These are phyloP conservation scores for Cyclargus thomasi DNA, from an alignment of 1,140 invertebrate species.

Conservation along the genomic window DNA sequence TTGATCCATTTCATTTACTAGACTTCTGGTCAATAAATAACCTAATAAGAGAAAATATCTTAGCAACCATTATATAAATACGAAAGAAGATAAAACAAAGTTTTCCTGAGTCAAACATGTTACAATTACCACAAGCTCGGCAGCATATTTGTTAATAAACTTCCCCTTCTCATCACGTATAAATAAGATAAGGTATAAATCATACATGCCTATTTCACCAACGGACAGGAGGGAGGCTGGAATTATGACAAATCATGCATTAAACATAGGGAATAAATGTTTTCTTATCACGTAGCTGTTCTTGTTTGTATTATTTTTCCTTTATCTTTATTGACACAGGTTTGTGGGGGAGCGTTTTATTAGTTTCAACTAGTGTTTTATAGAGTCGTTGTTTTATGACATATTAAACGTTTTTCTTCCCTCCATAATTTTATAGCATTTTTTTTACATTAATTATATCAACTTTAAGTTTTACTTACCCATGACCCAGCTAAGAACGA, in stretches of 20 bases:
- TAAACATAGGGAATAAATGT: constrained; percentile 75
- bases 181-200: constrained; percentile 70
- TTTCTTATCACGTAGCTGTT: constrained; percentile 75
- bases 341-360: constrained; percentile 63
- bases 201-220: constrained; percentile 65
- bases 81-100: background rate
- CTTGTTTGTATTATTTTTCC: constrained; percentile 73
- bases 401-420: background rate
- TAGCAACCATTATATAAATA: too few relatives aligned
- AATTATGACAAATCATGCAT: constrained; percentile 75
- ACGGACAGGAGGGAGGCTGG: constrained; percentile 58
- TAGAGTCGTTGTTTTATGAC: background rate
- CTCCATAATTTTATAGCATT: too few relatives aligned
- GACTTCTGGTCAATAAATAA: too few relatives aligned
- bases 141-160: constrained; percentile 61
- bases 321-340: constrained; percentile 75
- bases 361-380: constrained; percentile 33
- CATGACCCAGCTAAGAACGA: too few relatives aligned
- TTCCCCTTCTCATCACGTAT: constrained; percentile 58
- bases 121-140: constrained; percentile 41
- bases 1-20: too few relatives aligned
- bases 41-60: too few relatives aligned
- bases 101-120: background rate
- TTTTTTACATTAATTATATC: too few relatives aligned
- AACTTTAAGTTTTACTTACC: too few relatives aligned